Evolutionary conservation across 2,888 invertebrate species (phyloP).

Genomic region (Morpho deidamia): DNA sequence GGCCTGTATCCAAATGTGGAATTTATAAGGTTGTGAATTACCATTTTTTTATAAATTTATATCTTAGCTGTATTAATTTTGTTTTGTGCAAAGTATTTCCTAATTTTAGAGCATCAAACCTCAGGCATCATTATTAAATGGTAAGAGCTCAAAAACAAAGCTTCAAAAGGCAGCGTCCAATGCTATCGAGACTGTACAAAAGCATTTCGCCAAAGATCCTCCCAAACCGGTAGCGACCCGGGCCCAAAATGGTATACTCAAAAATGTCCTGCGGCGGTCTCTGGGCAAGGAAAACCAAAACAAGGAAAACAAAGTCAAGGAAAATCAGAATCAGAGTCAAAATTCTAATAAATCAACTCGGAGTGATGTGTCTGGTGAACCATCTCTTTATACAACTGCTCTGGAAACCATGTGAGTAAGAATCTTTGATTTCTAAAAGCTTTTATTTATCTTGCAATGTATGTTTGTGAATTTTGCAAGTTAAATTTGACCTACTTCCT

Average conservation of each 20-base stretch:
- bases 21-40: too few species aligned
- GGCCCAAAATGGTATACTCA: slow-evolving; percentile 65
- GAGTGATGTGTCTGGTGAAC: slow-evolving; percentile 85
- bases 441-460: too few species aligned
- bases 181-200: slow-evolving; percentile 60
- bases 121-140: slow-evolving; percentile 45
- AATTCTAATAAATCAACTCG: slow-evolving; percentile 63
- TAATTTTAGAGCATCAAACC: slow-evolving; percentile 61
- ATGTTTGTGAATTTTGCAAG: too few species aligned
- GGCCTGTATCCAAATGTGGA: too few species aligned
- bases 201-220: slow-evolving; percentile 59
- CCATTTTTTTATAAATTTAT: too few species aligned
- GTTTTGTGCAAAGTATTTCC: neutral
- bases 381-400: slow-evolving; percentile 87
- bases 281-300: slow-evolving; percentile 28
- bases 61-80: neutral
- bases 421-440: neutral
- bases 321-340: slow-evolving; percentile 56
- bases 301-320: too few species aligned
- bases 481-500: too few species aligned
- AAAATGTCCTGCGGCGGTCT: slow-evolving; percentile 55
- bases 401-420: slow-evolving; percentile 83
- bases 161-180: slow-evolving; percentile 57
- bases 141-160: slow-evolving; percentile 68
- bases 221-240: slow-evolving; percentile 51